A percentile compares a stretch with the other conserved stretches of the same genome.
Evolutionary conservation across 2,888 invertebrate genomes (phyloP).

Genomic region (Fabriciana adippe): DNA sequence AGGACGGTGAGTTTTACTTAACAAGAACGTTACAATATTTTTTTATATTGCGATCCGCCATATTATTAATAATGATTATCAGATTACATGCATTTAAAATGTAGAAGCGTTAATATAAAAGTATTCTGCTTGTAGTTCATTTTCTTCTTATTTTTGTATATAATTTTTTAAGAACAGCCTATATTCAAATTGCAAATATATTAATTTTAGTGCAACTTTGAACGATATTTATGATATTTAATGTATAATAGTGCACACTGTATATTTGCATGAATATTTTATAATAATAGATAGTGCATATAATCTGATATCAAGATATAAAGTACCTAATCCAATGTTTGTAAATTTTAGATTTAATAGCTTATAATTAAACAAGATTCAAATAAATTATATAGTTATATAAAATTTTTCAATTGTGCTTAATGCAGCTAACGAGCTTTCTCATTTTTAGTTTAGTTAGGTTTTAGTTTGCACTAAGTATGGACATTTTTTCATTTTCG

Average conservation of each 20-base stretch:
- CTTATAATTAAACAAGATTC: neutral
- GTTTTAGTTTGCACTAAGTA: constrained; percentile 1
- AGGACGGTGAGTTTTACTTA: constrained; percentile 15
- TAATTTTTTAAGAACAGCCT: neutral
- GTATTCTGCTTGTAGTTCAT: neutral
- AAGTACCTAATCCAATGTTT: neutral
- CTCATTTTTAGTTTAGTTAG: neutral
- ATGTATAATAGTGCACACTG: neutral
- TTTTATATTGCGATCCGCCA: constrained; percentile 1
- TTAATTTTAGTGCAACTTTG: neutral
- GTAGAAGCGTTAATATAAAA: neutral
- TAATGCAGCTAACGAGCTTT: neutral
- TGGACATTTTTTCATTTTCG: neutral
- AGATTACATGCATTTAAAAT: constrained; percentile 6
- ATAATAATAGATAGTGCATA: neutral
- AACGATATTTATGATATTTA: neutral
- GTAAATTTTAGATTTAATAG: constrained; percentile 1
- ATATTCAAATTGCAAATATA: constrained; percentile 10
- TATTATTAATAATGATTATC: constrained; percentile 6
- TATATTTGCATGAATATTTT: constrained; percentile 14
- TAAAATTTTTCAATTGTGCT: neutral
- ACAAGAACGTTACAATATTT: neutral
- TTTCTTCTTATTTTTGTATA: neutral
- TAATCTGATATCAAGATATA: constrained; percentile 4
- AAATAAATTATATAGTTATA: neutral